These are phyloP conservation scores for Melanostigma gelatinosum DNA, from an alignment of 2,113 vertebrate species.

Conservation along the genomic window DNA sequence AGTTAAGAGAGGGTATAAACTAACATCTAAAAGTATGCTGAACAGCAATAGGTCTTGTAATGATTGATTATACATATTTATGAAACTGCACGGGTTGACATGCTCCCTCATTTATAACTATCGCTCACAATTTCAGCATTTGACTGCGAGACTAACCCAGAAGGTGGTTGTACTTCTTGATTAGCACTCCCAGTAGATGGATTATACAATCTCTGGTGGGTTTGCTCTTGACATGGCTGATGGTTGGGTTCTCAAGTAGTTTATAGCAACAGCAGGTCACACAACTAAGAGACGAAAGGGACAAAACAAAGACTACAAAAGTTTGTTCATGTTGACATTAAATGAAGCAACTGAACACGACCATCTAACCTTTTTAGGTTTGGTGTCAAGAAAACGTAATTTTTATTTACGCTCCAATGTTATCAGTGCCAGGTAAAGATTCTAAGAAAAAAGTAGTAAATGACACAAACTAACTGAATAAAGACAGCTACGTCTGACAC, in stretches of 20 bases:
- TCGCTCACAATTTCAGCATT: neutral
- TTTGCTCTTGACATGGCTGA: conserved; percentile 89
- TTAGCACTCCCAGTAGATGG: conserved; percentile 88
- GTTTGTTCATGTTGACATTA: neutral
- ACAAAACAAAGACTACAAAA: neutral
- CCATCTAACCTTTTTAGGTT: neutral
- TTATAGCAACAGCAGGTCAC: conserved; percentile 93
- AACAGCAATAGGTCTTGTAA: neutral
- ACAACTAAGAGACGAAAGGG: conserved; percentile 81
- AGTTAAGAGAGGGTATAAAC: neutral
- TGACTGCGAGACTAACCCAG: conserved; percentile 84
- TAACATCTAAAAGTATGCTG: neutral
- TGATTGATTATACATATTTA: neutral
- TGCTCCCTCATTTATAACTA: neutral
- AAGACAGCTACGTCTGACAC: neutral
- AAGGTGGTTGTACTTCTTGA: conserved; percentile 90
- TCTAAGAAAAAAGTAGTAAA: neutral
- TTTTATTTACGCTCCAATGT: conserved; percentile 1
- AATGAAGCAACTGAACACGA: neutral
- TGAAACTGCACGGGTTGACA: neutral
- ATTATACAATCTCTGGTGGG: conserved; percentile 86
- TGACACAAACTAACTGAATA: conserved; percentile 15
- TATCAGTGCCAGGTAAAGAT: conserved; percentile 8
- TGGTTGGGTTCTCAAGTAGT: conserved; percentile 91
- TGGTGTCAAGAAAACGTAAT: neutral